Percentiles rank a stretch among this genome's conserved stretches.
Conservation (phyloP, 2,888 invertebrate genomes). For the Drosophila helvetica region DNA sequence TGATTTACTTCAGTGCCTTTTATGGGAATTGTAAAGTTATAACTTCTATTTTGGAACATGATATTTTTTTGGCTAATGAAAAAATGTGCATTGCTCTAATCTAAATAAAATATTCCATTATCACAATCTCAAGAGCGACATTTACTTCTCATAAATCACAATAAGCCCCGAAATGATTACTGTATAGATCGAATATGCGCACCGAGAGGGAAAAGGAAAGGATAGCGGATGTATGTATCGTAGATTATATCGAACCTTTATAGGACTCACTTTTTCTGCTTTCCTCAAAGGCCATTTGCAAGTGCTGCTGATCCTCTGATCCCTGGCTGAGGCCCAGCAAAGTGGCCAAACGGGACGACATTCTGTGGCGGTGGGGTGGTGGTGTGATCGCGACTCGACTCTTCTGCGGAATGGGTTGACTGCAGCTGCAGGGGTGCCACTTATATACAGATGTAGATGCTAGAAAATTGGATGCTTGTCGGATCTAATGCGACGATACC, state of each 20-base stretch:
- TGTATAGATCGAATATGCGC: neutral
- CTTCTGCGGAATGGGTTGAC: conserved; percentile 2
- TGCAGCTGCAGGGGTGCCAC: conserved; percentile 11
- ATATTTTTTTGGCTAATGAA: no score
- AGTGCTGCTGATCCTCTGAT: conserved; percentile 25
- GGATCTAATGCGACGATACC: conserved; percentile 9
- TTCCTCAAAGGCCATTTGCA: conserved; percentile 3
- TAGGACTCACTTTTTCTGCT: conserved; percentile 35
- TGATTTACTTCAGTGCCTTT: neutral
- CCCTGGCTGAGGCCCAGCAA: conserved; percentile 47
- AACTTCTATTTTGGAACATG: neutral
- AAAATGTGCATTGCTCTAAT: no score
- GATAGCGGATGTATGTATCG: neutral
- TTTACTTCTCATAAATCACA: neutral
- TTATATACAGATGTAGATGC: conserved; percentile 40
- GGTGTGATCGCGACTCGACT: neutral
- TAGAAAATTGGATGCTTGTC: conserved; percentile 17
- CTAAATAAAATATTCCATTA: neutral
- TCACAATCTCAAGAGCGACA: neutral
- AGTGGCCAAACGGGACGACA: conserved; percentile 48
- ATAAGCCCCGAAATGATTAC: neutral
- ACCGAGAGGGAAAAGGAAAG: neutral
- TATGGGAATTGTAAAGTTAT: no score
- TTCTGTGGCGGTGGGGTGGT: conserved; percentile 13
- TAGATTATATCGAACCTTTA: no score